phyloP scores from a whole-genome alignment of 2,797 vertebrate genomes.

The Anisognathus igniventris region DNA sequence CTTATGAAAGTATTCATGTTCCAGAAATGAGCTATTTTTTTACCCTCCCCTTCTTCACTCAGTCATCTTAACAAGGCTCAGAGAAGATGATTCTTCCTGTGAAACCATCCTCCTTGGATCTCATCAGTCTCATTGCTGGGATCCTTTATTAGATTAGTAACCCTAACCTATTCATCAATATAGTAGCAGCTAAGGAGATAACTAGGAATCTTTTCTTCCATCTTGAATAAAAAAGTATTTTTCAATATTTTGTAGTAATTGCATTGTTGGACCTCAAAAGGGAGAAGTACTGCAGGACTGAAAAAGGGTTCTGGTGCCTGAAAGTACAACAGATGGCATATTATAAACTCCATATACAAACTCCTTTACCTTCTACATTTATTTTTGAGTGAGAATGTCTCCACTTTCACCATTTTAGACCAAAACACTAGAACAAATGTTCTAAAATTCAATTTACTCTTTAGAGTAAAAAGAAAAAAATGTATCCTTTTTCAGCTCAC shows the following conservation, averaged over 20 bases:
- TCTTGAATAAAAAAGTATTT: not conserved
- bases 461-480: not conserved
- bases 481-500: not conserved
- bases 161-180: not conserved
- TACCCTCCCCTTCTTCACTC: not conserved
- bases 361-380: not conserved
- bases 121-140: not conserved
- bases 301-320: not conserved
- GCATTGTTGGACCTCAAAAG: not conserved
- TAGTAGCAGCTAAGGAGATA: not conserved
- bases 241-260: not conserved
- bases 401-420: not conserved
- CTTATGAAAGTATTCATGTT: not conserved
- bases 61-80: not conserved
- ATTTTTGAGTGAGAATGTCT: not conserved
- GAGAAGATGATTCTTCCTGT: not conserved
- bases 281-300: not conserved
- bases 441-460: not conserved
- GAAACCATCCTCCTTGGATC: not conserved
- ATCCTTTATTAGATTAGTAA: not conserved
- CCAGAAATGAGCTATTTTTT: not conserved
- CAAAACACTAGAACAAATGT: not conserved
- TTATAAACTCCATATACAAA: not conserved
- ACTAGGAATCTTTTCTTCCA: not conserved
- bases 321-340: not conserved